A percentile compares a stretch with the other conserved stretches of the same genome.
phyloP scores from a whole-genome alignment of 2,113 vertebrate genomes.

The Hystrix cristata region DNA sequence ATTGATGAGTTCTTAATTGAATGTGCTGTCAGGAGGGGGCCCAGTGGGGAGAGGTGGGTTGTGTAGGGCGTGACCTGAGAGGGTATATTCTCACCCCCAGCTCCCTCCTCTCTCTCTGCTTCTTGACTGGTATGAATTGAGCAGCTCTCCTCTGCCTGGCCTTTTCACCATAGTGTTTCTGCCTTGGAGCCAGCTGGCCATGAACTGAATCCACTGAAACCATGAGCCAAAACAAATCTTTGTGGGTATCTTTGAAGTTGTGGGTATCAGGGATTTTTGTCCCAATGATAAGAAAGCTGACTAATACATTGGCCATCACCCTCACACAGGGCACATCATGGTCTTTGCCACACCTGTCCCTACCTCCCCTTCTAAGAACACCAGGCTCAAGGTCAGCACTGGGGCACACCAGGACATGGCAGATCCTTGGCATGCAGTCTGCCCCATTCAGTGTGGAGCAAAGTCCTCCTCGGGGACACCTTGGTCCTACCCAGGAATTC shows the following conservation, averaged over 20 bases:
- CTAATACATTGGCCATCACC: neutral
- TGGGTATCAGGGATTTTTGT: neutral
- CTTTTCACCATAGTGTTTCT: neutral
- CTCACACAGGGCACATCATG: neutral
- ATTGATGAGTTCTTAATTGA: neutral
- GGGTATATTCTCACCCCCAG: neutral
- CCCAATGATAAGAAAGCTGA: neutral
- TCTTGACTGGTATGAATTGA: neutral
- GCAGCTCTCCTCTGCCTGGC: neutral
- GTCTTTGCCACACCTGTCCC: accelerated
- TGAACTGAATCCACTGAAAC: neutral
- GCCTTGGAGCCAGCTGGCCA: neutral
- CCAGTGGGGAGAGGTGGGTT: neutral
- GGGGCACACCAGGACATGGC: accelerated
- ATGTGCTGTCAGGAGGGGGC: neutral
- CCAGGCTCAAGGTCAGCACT: neutral
- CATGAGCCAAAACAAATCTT: neutral
- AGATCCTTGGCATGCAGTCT: neutral
- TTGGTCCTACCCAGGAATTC: no score
- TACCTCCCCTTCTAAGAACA: neutral
- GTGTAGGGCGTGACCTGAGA: neutral
- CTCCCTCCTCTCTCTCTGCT: neutral
- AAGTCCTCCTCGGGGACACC: neutral
- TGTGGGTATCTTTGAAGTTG: no score
- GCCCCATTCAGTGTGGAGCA: neutral